Evolutionary conservation across 2,797 vertebrate genomes (phyloP).

Genomic region (Sebastes trivittatus): DNA sequence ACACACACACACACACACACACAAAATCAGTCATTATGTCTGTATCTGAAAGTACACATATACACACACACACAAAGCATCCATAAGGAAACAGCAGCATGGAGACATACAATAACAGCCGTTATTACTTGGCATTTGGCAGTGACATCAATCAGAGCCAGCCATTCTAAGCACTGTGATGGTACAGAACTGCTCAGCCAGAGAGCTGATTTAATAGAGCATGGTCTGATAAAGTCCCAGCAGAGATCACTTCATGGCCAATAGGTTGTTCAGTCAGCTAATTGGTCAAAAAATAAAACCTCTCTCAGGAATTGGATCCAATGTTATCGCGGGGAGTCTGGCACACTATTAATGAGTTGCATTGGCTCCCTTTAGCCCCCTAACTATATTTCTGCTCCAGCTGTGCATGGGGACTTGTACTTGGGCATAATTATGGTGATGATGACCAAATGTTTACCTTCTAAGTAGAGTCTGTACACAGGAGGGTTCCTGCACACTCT

Average conservation of each 20-base stretch:
- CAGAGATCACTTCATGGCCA: conserved; percentile 76
- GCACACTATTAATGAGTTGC: conserved; percentile 70
- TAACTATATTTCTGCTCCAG: conserved; percentile 62
- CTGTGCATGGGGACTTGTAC: conserved; percentile 59
- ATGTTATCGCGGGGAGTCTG: conserved; percentile 53
- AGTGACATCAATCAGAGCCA: conserved; percentile 65
- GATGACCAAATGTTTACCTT: conserved; percentile 76
- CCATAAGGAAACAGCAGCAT: conserved; percentile 43
- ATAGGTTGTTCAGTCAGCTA: conserved; percentile 76
- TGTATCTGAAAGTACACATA: conserved; percentile 5
- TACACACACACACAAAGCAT: neutral
- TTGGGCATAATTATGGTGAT: conserved; percentile 69
- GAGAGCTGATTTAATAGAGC: conserved; percentile 77
- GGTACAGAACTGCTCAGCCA: conserved; percentile 72
- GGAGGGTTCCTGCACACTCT: conserved; percentile 49
- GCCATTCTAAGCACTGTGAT: conserved; percentile 63
- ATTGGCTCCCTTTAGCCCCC: conserved; percentile 60
- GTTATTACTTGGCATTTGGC: conserved; percentile 71
- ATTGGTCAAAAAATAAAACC: conserved; percentile 80
- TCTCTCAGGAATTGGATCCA: conserved; percentile 67
- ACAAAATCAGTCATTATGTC: conserved; percentile 27
- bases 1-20: neutral
- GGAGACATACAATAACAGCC: conserved; percentile 54
- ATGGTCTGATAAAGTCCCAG: conserved; percentile 74
- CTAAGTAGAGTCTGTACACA: conserved; percentile 52